Conservation (phyloP, 53 echinoderm and acorn worm species). For the Astropecten irregularis region DNA sequence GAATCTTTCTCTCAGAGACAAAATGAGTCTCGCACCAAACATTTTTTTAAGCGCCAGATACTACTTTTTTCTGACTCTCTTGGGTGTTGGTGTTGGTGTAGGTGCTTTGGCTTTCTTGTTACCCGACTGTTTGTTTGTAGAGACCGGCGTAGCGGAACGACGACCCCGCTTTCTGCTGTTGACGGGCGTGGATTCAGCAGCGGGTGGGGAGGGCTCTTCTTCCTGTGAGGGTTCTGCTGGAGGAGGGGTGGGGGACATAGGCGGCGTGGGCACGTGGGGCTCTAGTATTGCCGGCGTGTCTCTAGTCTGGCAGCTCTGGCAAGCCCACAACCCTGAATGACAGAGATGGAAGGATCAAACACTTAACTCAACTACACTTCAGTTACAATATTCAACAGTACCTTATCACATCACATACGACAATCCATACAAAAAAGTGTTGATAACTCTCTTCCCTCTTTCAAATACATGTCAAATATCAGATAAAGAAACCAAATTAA, state of each 20-base stretch:
- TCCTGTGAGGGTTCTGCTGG: background rate
- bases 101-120: constrained; percentile 24
- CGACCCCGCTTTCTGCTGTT: constrained; percentile 35
- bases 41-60: no score
- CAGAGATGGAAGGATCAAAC: background rate
- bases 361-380: no score
- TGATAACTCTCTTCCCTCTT: background rate
- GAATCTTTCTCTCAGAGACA: no score
- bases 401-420: no score
- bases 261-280: constrained; percentile 51
- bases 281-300: constrained; percentile 23
- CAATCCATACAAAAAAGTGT: background rate
- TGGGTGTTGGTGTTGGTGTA: constrained; percentile 55
- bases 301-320: constrained; percentile 67
- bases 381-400: no score
- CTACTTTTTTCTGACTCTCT: constrained; percentile 51
- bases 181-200: background rate
- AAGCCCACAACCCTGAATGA: constrained; percentile 72
- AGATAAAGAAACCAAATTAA: no score
- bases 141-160: background rate
- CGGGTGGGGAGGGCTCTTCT: constrained; percentile 2
- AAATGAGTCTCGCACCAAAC: no score
- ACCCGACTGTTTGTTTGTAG: background rate
- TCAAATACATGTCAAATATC: no score
- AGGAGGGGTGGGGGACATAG: constrained; percentile 39